Base-by-base conservation (phyloP, 1,140 invertebrate genomes). In the Drosophila burlai region DNA sequence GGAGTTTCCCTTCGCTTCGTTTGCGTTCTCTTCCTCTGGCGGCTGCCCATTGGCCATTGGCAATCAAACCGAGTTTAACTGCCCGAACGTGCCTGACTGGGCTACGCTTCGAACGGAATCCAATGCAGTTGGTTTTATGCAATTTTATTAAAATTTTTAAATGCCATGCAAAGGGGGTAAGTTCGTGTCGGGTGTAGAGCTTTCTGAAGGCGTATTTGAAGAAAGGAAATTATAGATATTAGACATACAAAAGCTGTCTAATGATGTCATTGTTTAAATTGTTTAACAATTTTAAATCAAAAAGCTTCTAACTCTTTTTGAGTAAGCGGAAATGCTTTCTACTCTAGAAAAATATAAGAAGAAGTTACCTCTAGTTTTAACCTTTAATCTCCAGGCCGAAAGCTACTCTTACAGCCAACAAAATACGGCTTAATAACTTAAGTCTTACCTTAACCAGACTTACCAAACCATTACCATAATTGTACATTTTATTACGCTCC, bases 21-120 rank as follows among this genome's bases (percentile, higher is more conserved):
- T 18, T 43, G 11, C 7, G 16, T 18, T 40, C 15, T 34, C 8
- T 16, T 57, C 9, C 57, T 40, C 18, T 16, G 31, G 38, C 45
- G n/a, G 21, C 63, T 83, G 83, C 18, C 84, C 84, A 89, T 82
- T 82, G 80, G 80, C 58, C 72, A 55, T 26, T 57, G 54, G 76
- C 66, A 79, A 79, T 79, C 76, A 79, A 79, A 78, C 64, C 45
- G 24, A 67, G 55, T 87, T 57, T 87, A 87, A 87, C 84, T 87
- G 68, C 78, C 47, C 54, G 57, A 89, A 89, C 85, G 84, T 87
- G 85, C 65, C 38, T 38, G 57, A 77, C 60, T 52, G 49, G 36
- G 21, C 40, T 42, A 43, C 21, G 34, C 16, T n/a, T 59, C 7
- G 21, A 38, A 31, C 15, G 13, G 67, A 29, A 73, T 72, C 31